Evolutionary conservation across 2,797 vertebrate genomes (phyloP).

Genomic region (Gallinago solitaria): DNA sequence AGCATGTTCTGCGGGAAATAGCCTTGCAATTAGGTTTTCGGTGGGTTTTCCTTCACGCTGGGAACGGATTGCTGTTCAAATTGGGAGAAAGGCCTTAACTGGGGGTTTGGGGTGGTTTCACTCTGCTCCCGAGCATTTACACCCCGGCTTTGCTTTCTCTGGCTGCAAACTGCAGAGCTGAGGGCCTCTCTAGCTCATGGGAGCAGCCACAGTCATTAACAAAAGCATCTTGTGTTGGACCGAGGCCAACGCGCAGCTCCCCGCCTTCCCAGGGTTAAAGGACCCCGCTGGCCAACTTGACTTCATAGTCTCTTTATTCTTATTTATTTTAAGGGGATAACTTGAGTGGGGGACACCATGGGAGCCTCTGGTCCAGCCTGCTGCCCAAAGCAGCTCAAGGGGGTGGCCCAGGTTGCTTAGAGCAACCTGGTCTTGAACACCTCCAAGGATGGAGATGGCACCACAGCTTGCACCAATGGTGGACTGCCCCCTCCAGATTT

Average conservation of each 20-base stretch:
- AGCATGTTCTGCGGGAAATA: neutral
- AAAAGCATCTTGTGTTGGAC: neutral
- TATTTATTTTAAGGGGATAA: neutral
- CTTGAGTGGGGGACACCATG: rapidly evolving
- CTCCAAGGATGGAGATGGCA: neutral
- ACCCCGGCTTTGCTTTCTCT: neutral
- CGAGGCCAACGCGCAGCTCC: neutral
- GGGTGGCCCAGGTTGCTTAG: neutral
- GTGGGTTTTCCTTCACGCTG: neutral
- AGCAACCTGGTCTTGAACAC: neutral
- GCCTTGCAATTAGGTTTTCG: neutral
- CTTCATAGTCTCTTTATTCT: neutral
- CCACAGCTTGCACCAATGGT: neutral
- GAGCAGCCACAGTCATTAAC: neutral
- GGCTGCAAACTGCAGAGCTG: neutral
- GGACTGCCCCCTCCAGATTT: neutral
- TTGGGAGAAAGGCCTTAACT: neutral
- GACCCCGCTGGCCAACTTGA: rapidly evolving
- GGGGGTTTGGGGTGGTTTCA: neutral
- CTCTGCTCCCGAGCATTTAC: neutral
- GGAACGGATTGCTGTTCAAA: neutral
- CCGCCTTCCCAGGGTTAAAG: neutral
- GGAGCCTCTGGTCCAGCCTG: neutral
- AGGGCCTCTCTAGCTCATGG: neutral
- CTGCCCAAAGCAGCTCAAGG: neutral